phyloP scores from a whole-genome alignment of 1,140 invertebrate species.

The Drosophila sproati region DNA sequence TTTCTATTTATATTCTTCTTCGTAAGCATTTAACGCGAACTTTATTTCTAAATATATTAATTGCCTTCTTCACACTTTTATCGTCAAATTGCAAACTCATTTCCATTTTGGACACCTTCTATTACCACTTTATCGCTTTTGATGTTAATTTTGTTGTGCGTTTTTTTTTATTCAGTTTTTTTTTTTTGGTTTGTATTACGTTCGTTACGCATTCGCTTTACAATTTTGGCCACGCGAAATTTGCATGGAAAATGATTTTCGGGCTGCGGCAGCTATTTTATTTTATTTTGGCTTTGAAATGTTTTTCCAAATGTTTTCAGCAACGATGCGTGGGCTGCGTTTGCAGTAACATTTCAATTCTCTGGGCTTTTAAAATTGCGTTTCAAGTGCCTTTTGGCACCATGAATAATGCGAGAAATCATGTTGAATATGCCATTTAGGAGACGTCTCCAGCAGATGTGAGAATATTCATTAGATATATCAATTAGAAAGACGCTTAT shows the following conservation, averaged over 20 bases:
- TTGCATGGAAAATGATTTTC: conserved; percentile 57
- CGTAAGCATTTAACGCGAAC: too few relatives aligned
- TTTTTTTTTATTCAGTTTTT: conserved; percentile 2
- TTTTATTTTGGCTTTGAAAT: conserved; percentile 34
- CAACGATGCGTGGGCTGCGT: conserved; percentile 43
- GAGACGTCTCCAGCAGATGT: background rate
- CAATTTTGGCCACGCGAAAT: conserved; percentile 60
- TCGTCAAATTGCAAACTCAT: background rate
- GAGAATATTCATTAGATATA: conserved; percentile 19
- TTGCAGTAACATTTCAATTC: conserved; percentile 18
- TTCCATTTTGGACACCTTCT: conserved; percentile 1
- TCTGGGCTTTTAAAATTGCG: conserved; percentile 55
- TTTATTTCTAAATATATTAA: too few relatives aligned
- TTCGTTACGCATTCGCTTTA: conserved; percentile 36
- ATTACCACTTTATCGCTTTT: background rate
- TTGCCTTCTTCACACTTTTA: background rate
- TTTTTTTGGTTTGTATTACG: conserved; percentile 20
- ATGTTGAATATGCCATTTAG: background rate
- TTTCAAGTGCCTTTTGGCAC: conserved; percentile 57
- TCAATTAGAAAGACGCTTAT: background rate
- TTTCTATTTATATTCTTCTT: too few relatives aligned
- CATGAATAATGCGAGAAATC: conserved; percentile 46
- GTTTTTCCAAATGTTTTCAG: conserved; percentile 56
- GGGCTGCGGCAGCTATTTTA: background rate
- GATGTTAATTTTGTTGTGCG: too few relatives aligned